These are phyloP conservation scores for Leucozona laternaria DNA, from an alignment of 2,888 invertebrate species.

Conservation along the genomic window DNA sequence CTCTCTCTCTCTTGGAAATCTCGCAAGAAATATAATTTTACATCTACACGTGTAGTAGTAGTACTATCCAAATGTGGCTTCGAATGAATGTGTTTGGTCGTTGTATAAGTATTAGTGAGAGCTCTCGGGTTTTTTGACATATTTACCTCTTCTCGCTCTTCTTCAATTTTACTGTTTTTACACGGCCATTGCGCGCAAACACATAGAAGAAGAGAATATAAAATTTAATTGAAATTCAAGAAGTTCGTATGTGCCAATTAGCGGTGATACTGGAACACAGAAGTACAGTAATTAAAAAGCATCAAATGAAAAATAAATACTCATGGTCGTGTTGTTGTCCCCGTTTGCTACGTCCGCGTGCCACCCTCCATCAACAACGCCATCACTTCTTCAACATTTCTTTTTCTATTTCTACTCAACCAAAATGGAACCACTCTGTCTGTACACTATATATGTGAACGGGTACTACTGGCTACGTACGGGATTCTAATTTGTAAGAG, in stretches of 20 bases:
- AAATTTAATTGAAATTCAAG: constrained; percentile 77
- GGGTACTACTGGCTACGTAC: not conserved
- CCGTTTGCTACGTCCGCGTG: not conserved
- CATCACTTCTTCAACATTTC: constrained; percentile 27
- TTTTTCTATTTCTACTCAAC: constrained; percentile 18
- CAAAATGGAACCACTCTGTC: constrained; percentile 11
- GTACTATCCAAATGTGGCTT: not conserved
- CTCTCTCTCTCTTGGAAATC: too few relatives aligned
- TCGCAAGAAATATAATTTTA: not conserved
- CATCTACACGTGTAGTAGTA: not conserved
- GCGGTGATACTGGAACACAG: constrained; percentile 76
- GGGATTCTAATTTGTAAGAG: not conserved
- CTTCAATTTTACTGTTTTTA: constrained; percentile 45
- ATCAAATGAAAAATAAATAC: constrained; percentile 75
- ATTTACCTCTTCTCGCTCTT: constrained; percentile 32
- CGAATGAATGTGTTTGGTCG: not conserved
- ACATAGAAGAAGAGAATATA: constrained; percentile 63
- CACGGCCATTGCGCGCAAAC: constrained; percentile 67
- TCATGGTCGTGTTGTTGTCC: constrained; percentile 62
- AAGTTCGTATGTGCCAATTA: constrained; percentile 77
- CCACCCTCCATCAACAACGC: constrained; percentile 16
- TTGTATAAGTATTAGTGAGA: not conserved
- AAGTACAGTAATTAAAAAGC: constrained; percentile 77
- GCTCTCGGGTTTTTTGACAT: constrained; percentile 3
- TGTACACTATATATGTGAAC: constrained; percentile 15